Conservation (phyloP, 2,888 invertebrate genomes). For the Mamestra brassicae region DNA sequence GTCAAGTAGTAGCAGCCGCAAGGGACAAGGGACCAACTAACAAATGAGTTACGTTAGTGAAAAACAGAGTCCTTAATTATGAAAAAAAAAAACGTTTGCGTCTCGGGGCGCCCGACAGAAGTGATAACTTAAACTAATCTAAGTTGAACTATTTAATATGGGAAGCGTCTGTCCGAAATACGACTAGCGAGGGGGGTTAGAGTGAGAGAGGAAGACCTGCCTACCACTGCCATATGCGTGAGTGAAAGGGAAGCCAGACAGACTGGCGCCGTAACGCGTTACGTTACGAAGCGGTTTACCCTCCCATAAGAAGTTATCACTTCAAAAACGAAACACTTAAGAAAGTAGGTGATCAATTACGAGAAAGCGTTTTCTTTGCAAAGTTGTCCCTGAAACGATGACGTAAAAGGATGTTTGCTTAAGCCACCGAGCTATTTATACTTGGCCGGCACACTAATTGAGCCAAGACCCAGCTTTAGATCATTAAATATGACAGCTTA, state of each 20-base stretch:
- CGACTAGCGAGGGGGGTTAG: no score
- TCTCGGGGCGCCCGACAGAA: no score
- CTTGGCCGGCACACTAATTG: conserved; percentile 65
- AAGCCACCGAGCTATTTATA: conserved; percentile 73
- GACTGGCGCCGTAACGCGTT: no score
- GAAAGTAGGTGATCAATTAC: conserved; percentile 56
- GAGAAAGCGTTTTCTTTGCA: conserved; percentile 43
- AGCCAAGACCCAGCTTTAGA: conserved; percentile 59
- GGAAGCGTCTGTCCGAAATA: no score
- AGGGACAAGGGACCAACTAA: not conserved
- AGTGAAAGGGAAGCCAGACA: no score
- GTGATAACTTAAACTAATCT: no score
- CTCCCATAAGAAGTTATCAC: no score
- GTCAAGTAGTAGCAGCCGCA: not conserved
- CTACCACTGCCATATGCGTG: no score
- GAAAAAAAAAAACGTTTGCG: not conserved
- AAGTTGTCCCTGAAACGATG: conserved; percentile 64
- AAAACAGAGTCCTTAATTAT: not conserved
- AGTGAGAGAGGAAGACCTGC: no score
- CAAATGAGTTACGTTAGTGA: not conserved
- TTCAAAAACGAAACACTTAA: conserved; percentile 25
- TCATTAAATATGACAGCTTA: conserved; percentile 53
- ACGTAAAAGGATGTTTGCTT: conserved; percentile 80
- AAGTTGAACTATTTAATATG: no score
- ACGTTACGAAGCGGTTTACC: no score